Conservation (phyloP, 2,797 vertebrate genomes). For the Phylloscopus collybita region DNA sequence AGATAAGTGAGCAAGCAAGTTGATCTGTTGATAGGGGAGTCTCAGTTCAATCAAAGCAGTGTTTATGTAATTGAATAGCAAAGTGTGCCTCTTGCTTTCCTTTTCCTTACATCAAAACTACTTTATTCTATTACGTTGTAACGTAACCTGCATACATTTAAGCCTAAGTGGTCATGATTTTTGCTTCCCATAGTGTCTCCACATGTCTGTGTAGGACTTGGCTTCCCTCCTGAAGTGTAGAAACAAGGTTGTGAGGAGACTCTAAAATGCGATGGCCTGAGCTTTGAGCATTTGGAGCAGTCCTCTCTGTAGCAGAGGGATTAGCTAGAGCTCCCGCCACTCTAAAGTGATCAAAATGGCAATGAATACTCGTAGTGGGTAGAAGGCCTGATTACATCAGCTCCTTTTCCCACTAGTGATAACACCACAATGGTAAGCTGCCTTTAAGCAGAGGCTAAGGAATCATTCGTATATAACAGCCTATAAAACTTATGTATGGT, state of each 20-base stretch:
- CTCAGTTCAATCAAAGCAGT: constrained; percentile 32
- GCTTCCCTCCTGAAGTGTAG: neutral
- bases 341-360: neutral
- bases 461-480: neutral
- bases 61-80: constrained; percentile 29
- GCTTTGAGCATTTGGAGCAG: neutral
- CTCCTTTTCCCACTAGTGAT: neutral
- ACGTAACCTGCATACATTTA: neutral
- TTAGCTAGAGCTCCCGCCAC: neutral
- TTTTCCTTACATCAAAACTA: neutral
- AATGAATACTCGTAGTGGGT: neutral
- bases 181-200: neutral
- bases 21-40: constrained; percentile 30
- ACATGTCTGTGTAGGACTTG: neutral
- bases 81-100: constrained; percentile 5
- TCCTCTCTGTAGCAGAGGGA: neutral
- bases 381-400: neutral
- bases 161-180: neutral
- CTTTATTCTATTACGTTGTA: neutral
- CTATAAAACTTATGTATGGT: neutral
- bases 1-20: constrained; percentile 31
- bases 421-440: neutral
- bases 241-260: neutral
- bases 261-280: neutral
- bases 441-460: neutral